These are phyloP conservation scores for Drosophila baimaii DNA, from an alignment of 1,140 invertebrate genomes.

Conservation along the genomic window DNA sequence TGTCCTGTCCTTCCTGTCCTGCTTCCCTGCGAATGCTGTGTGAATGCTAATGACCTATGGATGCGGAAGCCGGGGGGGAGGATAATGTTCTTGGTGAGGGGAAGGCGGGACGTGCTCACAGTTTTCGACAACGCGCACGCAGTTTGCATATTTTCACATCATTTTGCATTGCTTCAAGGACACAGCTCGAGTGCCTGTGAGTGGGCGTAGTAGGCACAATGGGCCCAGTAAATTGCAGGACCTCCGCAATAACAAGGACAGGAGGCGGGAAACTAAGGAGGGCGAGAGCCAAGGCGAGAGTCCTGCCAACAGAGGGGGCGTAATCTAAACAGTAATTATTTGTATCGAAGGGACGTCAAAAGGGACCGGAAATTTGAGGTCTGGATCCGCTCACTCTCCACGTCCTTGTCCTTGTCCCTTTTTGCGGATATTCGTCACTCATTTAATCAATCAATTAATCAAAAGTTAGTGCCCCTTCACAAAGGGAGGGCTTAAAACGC, in stretches of 20 bases:
- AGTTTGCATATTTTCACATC: conserved; percentile 76
- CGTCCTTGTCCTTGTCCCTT: background rate
- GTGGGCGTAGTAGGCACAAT: background rate
- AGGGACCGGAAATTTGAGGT: conserved; percentile 22
- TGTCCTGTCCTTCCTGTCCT: background rate
- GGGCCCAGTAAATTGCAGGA: conserved; percentile 40
- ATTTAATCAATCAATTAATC: conserved; percentile 72
- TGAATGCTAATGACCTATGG: conserved; percentile 55
- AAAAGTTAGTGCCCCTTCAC: conserved; percentile 21
- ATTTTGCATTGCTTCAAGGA: conserved; percentile 46
- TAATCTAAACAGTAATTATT: conserved; percentile 57
- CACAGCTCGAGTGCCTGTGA: background rate
- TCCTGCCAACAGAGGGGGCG: background rate
- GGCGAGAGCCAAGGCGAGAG: background rate
- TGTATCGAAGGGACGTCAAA: conserved; percentile 27
- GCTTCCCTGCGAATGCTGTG: conserved; percentile 11
- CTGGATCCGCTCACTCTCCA: background rate
- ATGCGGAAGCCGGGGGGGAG: background rate
- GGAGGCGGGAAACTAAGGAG: no score
- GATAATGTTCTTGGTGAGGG: conserved; percentile 8
- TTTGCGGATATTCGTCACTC: conserved; percentile 42
- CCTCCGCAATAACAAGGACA: background rate
- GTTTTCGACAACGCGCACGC: conserved; percentile 56
- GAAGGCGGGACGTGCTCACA: conserved; percentile 41
- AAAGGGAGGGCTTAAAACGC: background rate